These are phyloP conservation scores for Cantharis rustica DNA, from an alignment of 2,888 invertebrate genomes.

Conservation along the genomic window DNA sequence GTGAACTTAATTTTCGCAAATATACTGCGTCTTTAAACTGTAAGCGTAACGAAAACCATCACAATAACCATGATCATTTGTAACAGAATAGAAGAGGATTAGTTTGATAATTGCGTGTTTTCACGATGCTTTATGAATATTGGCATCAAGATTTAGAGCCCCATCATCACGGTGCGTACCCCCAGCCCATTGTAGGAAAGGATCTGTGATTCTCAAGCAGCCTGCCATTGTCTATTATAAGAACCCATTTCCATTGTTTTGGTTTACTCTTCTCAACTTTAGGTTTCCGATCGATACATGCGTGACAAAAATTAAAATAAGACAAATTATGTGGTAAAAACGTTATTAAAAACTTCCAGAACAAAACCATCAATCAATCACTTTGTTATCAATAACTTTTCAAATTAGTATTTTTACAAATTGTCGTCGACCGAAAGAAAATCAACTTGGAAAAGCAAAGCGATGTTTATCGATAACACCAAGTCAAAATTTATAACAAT, in stretches of 20 bases:
- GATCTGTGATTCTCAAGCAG: slow-evolving; percentile 29
- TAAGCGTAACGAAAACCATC: slow-evolving; percentile 28
- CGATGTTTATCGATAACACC: not conserved
- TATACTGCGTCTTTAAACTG: slow-evolving; percentile 6
- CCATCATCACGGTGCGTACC: slow-evolving; percentile 28
- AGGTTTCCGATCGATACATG: slow-evolving; percentile 12
- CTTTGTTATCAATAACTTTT: not conserved
- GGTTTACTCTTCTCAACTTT: slow-evolving; percentile 21
- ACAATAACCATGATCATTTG: slow-evolving; percentile 39
- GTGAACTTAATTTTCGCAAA: slow-evolving; percentile 8
- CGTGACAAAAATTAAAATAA: slow-evolving; percentile 19
- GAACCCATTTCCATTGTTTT: slow-evolving; percentile 29
- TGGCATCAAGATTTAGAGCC: slow-evolving; percentile 36
- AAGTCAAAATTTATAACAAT: not conserved
- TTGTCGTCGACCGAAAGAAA: not conserved
- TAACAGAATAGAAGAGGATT: slow-evolving; percentile 34
- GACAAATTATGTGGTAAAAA: not conserved
- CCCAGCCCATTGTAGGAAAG: slow-evolving; percentile 18
- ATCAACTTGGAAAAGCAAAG: not conserved
- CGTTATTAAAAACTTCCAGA: not conserved
- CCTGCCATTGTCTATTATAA: slow-evolving; percentile 33
- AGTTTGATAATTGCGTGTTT: slow-evolving; percentile 39
- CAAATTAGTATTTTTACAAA: not conserved
- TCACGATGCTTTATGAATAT: slow-evolving; percentile 39
- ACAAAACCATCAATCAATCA: not conserved